Percentiles rank a stretch among this genome's conserved stretches.
Conservation (phyloP, 2,113 vertebrate species). For the Myiozetetes cayanensis region DNA sequence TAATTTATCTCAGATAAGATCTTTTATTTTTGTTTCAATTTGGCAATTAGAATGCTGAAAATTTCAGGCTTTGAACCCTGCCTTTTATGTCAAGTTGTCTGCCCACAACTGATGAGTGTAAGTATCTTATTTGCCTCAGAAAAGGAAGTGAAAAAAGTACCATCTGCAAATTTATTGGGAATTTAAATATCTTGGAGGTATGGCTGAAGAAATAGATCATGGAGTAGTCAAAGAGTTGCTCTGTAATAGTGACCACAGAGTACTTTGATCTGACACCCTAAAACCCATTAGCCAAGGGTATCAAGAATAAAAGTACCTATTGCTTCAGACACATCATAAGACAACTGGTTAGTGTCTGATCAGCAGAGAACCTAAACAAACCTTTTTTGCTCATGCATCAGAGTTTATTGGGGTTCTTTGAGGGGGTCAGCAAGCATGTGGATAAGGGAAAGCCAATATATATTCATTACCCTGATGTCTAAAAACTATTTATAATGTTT, state of each 20-base stretch:
- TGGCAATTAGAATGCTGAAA: constrained; percentile 67
- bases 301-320: neutral
- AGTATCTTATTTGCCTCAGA: constrained; percentile 59
- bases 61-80: constrained; percentile 64
- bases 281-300: neutral
- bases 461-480: neutral
- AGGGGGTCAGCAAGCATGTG: neutral
- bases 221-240: neutral
- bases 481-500: neutral
- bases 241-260: neutral
- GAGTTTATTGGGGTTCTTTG: neutral
- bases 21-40: constrained; percentile 69
- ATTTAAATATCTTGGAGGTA: constrained; percentile 40
- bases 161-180: constrained; percentile 64
- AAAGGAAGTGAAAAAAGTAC: constrained; percentile 66
- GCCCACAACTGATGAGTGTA: constrained; percentile 59
- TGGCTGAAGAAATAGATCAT: neutral
- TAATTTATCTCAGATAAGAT: constrained; percentile 69
- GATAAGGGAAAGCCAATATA: neutral
- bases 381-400: neutral
- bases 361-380: neutral
- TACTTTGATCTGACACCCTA: neutral
- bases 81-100: constrained; percentile 65
- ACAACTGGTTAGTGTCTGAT: neutral
- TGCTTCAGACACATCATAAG: neutral